phyloP scores from a whole-genome alignment of 2,113 vertebrate species.

The Platanista minor region DNA sequence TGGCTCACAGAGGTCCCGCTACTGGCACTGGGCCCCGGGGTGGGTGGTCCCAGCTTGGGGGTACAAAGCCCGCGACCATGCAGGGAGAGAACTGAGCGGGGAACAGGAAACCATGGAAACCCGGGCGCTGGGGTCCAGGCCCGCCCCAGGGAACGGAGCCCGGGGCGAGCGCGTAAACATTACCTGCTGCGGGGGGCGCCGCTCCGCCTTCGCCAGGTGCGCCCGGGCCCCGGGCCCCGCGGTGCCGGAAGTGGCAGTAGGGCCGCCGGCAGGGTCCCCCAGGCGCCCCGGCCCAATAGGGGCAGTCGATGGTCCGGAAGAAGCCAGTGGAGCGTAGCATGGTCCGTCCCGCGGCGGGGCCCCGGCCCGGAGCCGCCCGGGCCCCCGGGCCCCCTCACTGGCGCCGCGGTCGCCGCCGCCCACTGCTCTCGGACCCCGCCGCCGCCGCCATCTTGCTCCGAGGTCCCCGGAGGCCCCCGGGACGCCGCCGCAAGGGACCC shows the following conservation, averaged over 20 bases:
- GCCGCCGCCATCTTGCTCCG: constrained; percentile 65
- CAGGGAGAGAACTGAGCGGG: not conserved
- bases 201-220: constrained; percentile 54
- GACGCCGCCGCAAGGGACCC: constrained; percentile 62
- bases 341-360: constrained; percentile 54
- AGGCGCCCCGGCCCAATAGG: constrained; percentile 81
- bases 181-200: constrained; percentile 67
- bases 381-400: constrained; percentile 58
- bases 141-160: not conserved
- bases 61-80: not conserved
- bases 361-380: constrained; percentile 51
- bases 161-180: constrained; percentile 22
- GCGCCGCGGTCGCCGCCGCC: constrained; percentile 50
- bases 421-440: constrained; percentile 49
- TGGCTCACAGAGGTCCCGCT: too few species aligned
- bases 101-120: not conserved
- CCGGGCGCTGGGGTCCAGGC: not conserved
- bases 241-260: constrained; percentile 95
- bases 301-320: constrained; percentile 95
- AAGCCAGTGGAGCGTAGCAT: constrained; percentile 94
- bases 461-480: constrained; percentile 56
- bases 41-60: not conserved
- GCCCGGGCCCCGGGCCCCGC: constrained; percentile 77
- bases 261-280: constrained; percentile 84
- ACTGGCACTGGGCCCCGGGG: not conserved